phyloP scores from a whole-genome alignment of 2,113 vertebrate species.

The Copsychus sechellarum region DNA sequence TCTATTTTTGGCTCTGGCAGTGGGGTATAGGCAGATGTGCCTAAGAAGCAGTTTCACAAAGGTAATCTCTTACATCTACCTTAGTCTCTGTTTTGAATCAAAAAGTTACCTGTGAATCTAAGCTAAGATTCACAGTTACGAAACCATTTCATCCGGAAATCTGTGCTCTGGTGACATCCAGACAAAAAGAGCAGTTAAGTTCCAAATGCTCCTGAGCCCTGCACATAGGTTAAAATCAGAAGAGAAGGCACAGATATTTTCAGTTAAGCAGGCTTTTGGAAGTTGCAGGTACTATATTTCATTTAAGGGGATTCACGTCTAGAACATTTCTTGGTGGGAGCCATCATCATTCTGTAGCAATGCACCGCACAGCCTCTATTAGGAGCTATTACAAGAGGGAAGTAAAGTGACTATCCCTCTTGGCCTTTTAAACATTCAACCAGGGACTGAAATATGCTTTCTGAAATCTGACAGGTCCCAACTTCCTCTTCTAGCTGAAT shows the following conservation, averaged over 20 bases:
- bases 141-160: not conserved
- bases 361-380: not conserved
- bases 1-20: not conserved
- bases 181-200: not conserved
- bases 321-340: not conserved
- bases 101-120: not conserved
- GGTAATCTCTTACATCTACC: not conserved
- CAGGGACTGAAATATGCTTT: not conserved
- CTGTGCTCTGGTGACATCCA: not conserved
- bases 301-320: accelerated
- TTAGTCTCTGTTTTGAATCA: not conserved
- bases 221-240: not conserved
- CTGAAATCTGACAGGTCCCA: not conserved
- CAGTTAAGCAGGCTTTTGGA: not conserved
- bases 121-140: not conserved
- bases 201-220: not conserved
- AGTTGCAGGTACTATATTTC: not conserved
- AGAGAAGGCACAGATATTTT: not conserved
- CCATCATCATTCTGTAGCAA: not conserved
- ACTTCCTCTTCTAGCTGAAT: not conserved
- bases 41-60: not conserved
- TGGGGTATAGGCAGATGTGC: not conserved
- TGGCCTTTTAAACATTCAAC: not conserved
- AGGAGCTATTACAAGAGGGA: not conserved
- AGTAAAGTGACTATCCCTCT: not conserved